Percentiles rank a stretch among this genome's conserved stretches.
phyloP scores from a whole-genome alignment of 2,888 invertebrate genomes.

The Ophonus ardosiacus region DNA sequence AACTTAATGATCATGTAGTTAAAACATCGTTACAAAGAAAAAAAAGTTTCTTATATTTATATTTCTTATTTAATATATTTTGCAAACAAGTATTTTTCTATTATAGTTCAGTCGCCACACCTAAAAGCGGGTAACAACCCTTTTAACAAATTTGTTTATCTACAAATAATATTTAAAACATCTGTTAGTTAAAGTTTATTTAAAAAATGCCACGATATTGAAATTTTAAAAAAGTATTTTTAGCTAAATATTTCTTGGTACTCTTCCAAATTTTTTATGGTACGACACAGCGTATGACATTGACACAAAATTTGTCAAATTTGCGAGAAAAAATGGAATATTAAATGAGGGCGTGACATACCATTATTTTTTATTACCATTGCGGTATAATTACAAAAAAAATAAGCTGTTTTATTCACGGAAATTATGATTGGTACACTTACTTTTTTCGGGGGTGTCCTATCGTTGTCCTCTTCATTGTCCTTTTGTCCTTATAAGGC shows the following conservation, averaged over 20 bases:
- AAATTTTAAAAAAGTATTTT: conserved; percentile 43
- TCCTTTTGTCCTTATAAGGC: background rate
- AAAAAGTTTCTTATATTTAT: no score
- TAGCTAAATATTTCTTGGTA: conserved; percentile 2
- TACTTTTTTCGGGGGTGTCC: background rate
- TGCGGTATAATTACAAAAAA: background rate
- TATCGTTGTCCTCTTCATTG: background rate
- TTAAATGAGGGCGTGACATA: background rate
- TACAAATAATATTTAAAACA: no score
- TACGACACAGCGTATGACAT: conserved; percentile 25
- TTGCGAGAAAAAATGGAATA: conserved; percentile 19
- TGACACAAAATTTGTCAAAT: conserved; percentile 44
- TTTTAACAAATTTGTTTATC: no score
- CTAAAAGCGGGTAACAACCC: no score
- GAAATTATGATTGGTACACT: background rate
- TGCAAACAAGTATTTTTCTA: no score
- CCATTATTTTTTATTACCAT: background rate
- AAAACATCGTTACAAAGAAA: no score
- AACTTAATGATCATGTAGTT: no score
- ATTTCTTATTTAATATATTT: no score
- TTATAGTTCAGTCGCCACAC: no score
- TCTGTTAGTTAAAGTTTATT: no score
- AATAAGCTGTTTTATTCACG: background rate
- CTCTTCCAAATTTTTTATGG: conserved; percentile 5
- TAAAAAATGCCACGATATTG: conserved; percentile 4